These are phyloP conservation scores for Drosophila azteca DNA, from an alignment of 1,140 invertebrate genomes.

Conservation along the genomic window DNA sequence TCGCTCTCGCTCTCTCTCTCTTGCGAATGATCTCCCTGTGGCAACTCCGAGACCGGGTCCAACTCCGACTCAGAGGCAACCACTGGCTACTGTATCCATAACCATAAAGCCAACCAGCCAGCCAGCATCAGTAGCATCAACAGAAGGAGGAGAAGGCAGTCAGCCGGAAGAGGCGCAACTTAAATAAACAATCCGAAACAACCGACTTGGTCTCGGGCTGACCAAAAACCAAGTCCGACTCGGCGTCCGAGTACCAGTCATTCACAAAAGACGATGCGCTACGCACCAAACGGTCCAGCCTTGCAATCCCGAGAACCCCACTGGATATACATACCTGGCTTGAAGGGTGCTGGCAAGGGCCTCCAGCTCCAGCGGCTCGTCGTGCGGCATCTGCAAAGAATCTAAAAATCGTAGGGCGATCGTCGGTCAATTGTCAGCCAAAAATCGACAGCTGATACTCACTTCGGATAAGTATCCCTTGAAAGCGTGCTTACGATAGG, in stretches of 20 bases:
- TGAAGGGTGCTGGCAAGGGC: too few relatives aligned
- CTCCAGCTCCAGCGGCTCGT: too few relatives aligned
- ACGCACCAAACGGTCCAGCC: slow-evolving; percentile 6
- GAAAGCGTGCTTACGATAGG: too few relatives aligned
- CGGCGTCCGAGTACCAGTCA: slow-evolving; percentile 34
- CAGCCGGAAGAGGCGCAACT: slow-evolving; percentile 65
- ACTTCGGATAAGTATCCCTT: too few relatives aligned
- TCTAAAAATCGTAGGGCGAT: too few relatives aligned
- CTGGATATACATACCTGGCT: not conserved
- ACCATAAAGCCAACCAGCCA: slow-evolving; percentile 68
- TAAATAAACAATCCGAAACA: slow-evolving; percentile 76
- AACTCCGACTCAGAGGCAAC: too few relatives aligned
- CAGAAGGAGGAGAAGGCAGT: not conserved
- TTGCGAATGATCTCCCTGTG: too few relatives aligned
- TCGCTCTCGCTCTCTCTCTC: not conserved
- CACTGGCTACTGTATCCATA: slow-evolving; percentile 63
- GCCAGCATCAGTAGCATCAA: not conserved
- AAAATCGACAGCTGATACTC: too few relatives aligned
- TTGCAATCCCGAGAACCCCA: slow-evolving; percentile 1
- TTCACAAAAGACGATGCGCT: slow-evolving; percentile 66
- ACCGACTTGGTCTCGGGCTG: slow-evolving; percentile 31
- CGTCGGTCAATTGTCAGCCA: too few relatives aligned
- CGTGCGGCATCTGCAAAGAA: too few relatives aligned
- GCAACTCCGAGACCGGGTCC: not conserved
- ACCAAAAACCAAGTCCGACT: slow-evolving; percentile 12